phyloP scores from a whole-genome alignment of 2,888 invertebrate species.

The Aleiodes leptofemur region DNA sequence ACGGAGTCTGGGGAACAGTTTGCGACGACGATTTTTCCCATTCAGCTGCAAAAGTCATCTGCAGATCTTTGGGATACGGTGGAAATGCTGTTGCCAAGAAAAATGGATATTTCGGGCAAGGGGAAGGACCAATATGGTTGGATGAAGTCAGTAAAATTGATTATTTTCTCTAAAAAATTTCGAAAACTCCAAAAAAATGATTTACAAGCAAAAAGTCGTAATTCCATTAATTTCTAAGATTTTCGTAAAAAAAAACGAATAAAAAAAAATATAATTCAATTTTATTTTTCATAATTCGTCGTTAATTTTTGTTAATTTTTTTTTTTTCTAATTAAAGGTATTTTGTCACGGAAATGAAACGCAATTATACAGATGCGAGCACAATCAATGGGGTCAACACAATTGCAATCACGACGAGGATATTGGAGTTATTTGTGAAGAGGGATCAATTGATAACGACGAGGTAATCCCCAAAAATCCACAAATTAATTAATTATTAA shows the following conservation, averaged over 20 bases:
- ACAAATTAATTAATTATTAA: not conserved
- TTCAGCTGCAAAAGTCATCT: constrained; percentile 81
- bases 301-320: constrained; percentile 4
- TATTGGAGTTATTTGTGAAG: constrained; percentile 78
- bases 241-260: no score
- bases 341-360: constrained; percentile 83
- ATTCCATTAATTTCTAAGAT: not conserved
- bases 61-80: constrained; percentile 78
- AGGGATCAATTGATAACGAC: constrained; percentile 61
- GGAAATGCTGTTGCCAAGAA: constrained; percentile 77
- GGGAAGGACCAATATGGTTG: constrained; percentile 83
- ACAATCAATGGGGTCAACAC: constrained; percentile 82
- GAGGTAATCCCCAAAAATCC: constrained; percentile 64
- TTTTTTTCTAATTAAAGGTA: constrained; percentile 65
- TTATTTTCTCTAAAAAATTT: no score
- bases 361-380: constrained; percentile 80
- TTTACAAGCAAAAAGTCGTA: no score
- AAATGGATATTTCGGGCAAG: constrained; percentile 78
- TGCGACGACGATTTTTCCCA: constrained; percentile 87
- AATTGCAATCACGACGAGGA: constrained; percentile 87
- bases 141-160: constrained; percentile 77
- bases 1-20: constrained; percentile 85
- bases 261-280: no score
- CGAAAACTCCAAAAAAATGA: no score
- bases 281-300: not conserved